Evolutionary conservation across 2,888 invertebrate genomes (phyloP).

Genomic region (Branchellion lobata): DNA sequence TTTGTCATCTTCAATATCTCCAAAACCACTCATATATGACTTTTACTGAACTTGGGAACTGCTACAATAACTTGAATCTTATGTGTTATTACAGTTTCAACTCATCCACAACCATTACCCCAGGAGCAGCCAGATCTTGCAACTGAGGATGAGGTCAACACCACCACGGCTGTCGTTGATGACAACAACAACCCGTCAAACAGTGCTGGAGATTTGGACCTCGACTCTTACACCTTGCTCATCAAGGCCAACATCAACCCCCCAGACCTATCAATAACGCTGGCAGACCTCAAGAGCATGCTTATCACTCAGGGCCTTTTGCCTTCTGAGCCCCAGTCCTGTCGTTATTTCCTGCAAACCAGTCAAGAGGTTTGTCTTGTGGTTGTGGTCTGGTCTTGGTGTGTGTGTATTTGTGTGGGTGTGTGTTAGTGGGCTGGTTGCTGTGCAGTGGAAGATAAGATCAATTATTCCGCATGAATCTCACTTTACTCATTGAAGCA

Average conservation of each 20-base stretch:
- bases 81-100: no score
- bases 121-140: not conserved
- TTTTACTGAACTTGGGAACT: no score
- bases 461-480: no score
- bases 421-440: no score
- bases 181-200: not conserved
- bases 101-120: no score
- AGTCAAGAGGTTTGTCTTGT: not conserved
- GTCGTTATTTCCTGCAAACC: not conserved
- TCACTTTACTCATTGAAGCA: no score
- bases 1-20: no score
- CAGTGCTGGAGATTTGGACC: not conserved
- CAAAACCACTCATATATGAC: no score
- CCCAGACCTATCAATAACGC: not conserved
- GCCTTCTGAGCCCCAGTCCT: not conserved
- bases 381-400: no score
- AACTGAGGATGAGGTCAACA: not conserved
- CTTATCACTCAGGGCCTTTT: not conserved
- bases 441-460: no score
- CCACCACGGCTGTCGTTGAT: not conserved
- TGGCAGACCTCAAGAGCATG: not conserved
- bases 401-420: no score
- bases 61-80: no score
- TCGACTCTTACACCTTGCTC: not conserved
- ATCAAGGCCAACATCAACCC: conserved; percentile 5